phyloP scores from a whole-genome alignment of 2,888 invertebrate species.

The Saturnia pavonia region DNA sequence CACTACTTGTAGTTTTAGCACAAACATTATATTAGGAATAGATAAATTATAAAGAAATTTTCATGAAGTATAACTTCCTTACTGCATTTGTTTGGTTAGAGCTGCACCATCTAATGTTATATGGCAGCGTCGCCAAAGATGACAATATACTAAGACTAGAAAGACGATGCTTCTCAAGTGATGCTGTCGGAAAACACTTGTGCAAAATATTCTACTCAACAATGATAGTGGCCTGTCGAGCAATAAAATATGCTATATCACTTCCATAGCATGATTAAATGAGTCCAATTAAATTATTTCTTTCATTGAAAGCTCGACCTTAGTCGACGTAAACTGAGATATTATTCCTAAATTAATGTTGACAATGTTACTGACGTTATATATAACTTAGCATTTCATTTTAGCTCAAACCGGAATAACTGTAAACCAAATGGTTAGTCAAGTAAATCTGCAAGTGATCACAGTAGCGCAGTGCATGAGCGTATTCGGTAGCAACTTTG shows the following conservation, averaged over 20 bases:
- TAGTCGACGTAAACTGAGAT: background rate
- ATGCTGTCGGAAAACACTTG: too few relatives aligned
- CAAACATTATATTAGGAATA: too few relatives aligned
- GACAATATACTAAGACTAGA: background rate
- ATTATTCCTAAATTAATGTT: background rate
- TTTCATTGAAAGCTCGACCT: too few relatives aligned
- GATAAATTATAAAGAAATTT: too few relatives aligned
- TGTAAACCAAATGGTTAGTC: slow-evolving; percentile 37
- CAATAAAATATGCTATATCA: background rate
- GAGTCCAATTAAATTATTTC: too few relatives aligned
- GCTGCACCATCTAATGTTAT: too few relatives aligned
- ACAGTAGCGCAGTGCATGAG: slow-evolving; percentile 40
- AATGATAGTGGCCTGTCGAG: background rate
- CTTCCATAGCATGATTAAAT: too few relatives aligned
- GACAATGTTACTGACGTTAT: background rate
- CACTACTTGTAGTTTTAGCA: too few relatives aligned
- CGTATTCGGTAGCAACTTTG: slow-evolving; percentile 36
- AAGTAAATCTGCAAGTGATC: slow-evolving; percentile 51
- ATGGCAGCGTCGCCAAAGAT: background rate
- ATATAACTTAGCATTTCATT: slow-evolving; percentile 6
- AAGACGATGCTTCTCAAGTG: too few relatives aligned
- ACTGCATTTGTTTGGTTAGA: too few relatives aligned
- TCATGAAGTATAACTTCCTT: too few relatives aligned
- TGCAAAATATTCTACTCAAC: too few relatives aligned
- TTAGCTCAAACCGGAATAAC: slow-evolving; percentile 45